Base-by-base conservation (phyloP, 2,888 invertebrate genomes). In the Drosophila ezoana region DNA sequence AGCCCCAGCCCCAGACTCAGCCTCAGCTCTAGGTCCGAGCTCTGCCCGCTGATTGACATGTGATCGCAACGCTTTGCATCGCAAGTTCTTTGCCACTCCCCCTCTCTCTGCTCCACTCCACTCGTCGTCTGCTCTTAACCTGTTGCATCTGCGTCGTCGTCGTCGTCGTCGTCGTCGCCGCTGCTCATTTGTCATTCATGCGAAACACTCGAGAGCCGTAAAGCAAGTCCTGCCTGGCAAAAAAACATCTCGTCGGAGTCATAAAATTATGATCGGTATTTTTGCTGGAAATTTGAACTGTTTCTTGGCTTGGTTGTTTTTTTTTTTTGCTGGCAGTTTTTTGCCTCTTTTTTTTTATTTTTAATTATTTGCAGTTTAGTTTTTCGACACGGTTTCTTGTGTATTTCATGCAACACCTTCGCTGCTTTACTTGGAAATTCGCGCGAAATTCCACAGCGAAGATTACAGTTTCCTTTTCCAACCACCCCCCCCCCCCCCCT, bases 101-200 rank as follows among this genome's bases (percentile, higher is more conserved):
- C 43, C 28, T 1, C 1, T 44, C n/a, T 18, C 44, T 37, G 13
- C 38, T 20, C 44, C 14, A 32, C 9, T 38, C 11, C 9, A 20
- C 40, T 35, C 11, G 45, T 23, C 37, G 28, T 41, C 48, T 64
- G 18, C 48, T 13, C 65, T 51, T 67, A 87, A 87, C 82, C 84
- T 86, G 88, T 79, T 87, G 87, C 73, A 67, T 72, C 66, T 71
- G 62, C 64, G 41, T 53, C 62, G 52, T 32, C 65, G 23, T 23
- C 23, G 18, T 18, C 18, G 23, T 23, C 23, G 49, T 68, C 23
- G 49, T 68, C 64, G 57, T 59, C 69, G n/a, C n/a, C n/a, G 72
- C 83, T 85, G 89, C 89, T 89, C 89, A 87, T 87, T 87, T 87
- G 86, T 87, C 86, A 87, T 87, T 87, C 86, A 75, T 76, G 76